Base-by-base conservation (phyloP, 2,797 vertebrate species). In the Distichodus sexfasciatus region DNA sequence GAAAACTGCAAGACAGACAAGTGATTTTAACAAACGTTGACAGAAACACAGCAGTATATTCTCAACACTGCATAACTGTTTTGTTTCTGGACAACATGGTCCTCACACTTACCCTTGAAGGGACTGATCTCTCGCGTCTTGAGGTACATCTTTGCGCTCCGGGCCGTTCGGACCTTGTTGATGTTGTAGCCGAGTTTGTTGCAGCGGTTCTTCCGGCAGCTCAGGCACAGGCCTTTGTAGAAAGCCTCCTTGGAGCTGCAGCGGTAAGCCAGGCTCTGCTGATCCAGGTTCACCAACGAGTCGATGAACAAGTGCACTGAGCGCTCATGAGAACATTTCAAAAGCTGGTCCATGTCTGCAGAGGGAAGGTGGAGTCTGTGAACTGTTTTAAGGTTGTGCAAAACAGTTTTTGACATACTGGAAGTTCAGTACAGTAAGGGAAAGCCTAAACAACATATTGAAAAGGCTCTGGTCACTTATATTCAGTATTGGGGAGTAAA, bases 271-370 rank as follows among this genome's bases (percentile, higher is more conserved):
- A 90, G 85, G 65, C 89, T 94, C 48, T 90, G 89, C 14, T 90
- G 91, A 61, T 91, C 89, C 44, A 86, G 83, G 24, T 93, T 87
- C 64, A 94, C 76, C 35, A 95, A 87, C 2, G 94, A 95, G 81
- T 95, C 94, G 9, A 95, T 95, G 79, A 94, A 94, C 69, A 95
- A 93, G 67, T 94, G 92, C 64, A 95, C 91, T 26, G 94, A 94
- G 10, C 94, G 88, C 72, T 95, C 94, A 0, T 95, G 94, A 24
- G 93, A 93, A 40, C 94, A 94, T 51, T 94, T 95, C 47, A 95
- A 86, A 11, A 94, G 83, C 70, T 94, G 92, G 76, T 93, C 92
- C 82, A 94, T 78, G 61, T 93, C 94, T 95, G 82, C 23, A 5
- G n/a, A n/a, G n/a, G 17, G 19, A 6, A 63, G 5, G 1, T 28